Percentiles rank a stretch among this genome's conserved stretches.
These are phyloP conservation scores for Eurypyga helias DNA, from an alignment of 2,113 vertebrate species.

Conservation along the genomic window DNA sequence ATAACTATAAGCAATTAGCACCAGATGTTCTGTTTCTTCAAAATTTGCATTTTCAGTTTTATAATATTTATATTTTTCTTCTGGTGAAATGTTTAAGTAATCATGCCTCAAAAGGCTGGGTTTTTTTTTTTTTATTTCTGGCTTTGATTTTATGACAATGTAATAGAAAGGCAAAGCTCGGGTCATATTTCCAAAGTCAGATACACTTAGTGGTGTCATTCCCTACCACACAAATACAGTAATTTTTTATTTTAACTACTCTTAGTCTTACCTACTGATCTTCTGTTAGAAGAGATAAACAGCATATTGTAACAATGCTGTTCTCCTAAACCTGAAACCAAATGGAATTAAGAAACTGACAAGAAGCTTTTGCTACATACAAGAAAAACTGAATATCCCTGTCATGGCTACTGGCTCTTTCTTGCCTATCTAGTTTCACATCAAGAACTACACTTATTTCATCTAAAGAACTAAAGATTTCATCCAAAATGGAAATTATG, in stretches of 20 bases:
- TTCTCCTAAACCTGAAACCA: neutral
- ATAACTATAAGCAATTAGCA: slow-evolving; percentile 14
- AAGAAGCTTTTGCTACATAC: neutral
- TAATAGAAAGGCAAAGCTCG: neutral
- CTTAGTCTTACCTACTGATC: neutral
- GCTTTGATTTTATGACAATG: neutral
- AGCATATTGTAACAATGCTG: neutral
- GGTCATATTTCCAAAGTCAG: neutral
- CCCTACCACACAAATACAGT: neutral
- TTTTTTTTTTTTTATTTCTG: neutral
- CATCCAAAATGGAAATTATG: neutral
- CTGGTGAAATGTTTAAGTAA: neutral
- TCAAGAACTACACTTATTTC: neutral
- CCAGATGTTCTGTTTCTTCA: slow-evolving; percentile 28
- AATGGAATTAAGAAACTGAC: neutral
- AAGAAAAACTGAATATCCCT: neutral
- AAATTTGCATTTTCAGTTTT: neutral
- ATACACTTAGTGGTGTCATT: neutral
- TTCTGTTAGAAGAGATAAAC: neutral
- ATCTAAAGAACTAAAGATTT: neutral
- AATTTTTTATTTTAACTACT: neutral
- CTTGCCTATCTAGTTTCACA: neutral
- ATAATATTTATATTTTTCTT: neutral
- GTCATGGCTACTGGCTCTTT: neutral
- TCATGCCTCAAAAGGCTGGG: neutral